Conservation (phyloP, 1,140 invertebrate species). For the Wasmannia auropunctata region DNA sequence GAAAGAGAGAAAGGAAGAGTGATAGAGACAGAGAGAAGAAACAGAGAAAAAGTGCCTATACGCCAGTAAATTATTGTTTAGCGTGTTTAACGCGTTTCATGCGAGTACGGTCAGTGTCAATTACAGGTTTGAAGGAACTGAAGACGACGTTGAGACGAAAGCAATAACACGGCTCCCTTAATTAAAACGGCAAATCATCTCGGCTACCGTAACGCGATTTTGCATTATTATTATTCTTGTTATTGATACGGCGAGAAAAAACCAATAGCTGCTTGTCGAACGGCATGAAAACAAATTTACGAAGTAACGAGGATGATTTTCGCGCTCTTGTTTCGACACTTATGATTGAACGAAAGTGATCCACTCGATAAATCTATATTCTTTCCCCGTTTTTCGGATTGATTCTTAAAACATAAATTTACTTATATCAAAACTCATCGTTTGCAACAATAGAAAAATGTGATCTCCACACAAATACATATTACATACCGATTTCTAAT, state of each 20-base stretch:
- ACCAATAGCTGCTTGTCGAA: slow-evolving; percentile 61
- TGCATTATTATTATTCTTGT: slow-evolving; percentile 74
- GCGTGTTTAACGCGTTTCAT: slow-evolving; percentile 72
- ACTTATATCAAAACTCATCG: neutral
- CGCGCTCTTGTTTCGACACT: neutral
- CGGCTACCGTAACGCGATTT: slow-evolving; percentile 64
- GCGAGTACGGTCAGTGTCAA: slow-evolving; percentile 78
- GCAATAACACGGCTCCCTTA: slow-evolving; percentile 34
- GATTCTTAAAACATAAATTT: neutral
- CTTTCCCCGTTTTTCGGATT: neutral
- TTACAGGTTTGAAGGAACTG: slow-evolving; percentile 73
- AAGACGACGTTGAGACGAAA: slow-evolving; percentile 37
- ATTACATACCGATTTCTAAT: neutral
- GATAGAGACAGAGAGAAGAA: slow-evolving; percentile 45
- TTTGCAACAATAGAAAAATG: neutral
- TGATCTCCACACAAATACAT: neutral
- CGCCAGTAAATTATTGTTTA: slow-evolving; percentile 74
- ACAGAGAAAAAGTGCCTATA: slow-evolving; percentile 70
- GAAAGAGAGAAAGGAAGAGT: slow-evolving; percentile 7
- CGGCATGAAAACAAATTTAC: slow-evolving; percentile 11
- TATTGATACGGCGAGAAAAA: slow-evolving; percentile 74
- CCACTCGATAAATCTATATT: neutral
- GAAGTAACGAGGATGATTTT: slow-evolving; percentile 18
- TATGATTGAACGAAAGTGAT: neutral
- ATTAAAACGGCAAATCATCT: slow-evolving; percentile 34